Base-by-base conservation (phyloP, 2,113 vertebrate species). In the Dryoscopus gambensis region DNA sequence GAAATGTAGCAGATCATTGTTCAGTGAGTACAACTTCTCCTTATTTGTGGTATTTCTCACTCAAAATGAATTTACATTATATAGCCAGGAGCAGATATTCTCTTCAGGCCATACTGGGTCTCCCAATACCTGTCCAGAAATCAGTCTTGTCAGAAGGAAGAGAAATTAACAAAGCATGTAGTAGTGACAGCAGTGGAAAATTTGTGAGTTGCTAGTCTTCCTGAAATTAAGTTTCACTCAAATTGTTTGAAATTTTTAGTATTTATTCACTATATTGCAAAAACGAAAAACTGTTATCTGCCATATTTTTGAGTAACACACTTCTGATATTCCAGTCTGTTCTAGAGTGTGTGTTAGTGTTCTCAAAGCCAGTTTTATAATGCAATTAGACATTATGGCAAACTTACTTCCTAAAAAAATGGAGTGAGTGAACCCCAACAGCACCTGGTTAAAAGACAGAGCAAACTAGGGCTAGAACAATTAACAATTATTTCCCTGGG, bases 131-230 rank as follows among this genome's bases (percentile, higher is more conserved):
- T 42, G 7, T 21, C 11, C 11, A 85, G 55, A 87, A 57, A 53
- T 53, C 49, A 73, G n/a, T 33, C 27, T 59, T 81, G 13, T 59
- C n/a, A 68, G 28, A 39, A 68, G 27, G 8, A 77, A 77, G 55
- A 35, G 31, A 81, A 81, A 39, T 47, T 8, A n/a, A 42, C 20
- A 53, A 77, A 88, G 7, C 7, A 77, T 19, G 27, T 3, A 49
- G 4, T 8, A 77, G 21, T 28, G n/a, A 35, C 19, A 77, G 13
- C 15, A 39, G 13, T 2, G n/a, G 35, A 82, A 91, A 81, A 64
- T 42, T n/a, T 0, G 1, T 53, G 49, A 71, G 18, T 33, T 6
- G 0, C 19, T 57, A 49, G 42, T 44, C 42, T 63, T 81, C 49
- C 35, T 53, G 44, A 85, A 82, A 55, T 49, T 5, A 23, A 25